These are phyloP conservation scores for Numenius phaeopus DNA, from an alignment of 2,797 vertebrate genomes.

Conservation along the genomic window DNA sequence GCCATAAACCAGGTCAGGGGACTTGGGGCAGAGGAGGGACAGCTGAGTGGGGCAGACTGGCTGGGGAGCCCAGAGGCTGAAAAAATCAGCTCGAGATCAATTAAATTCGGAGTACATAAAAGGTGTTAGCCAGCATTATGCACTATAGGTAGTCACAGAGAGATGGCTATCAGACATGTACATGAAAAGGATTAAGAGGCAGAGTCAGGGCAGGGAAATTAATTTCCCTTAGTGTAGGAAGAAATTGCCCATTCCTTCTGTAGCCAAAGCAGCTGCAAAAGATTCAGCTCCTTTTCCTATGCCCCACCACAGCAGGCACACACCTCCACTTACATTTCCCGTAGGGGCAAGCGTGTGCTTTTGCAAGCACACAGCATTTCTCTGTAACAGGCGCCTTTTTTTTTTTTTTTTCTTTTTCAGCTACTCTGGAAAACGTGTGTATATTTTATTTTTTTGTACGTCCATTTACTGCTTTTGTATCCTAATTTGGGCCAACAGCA, in stretches of 20 bases:
- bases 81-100: background rate
- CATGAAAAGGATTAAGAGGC: constrained; percentile 23
- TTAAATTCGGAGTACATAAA: background rate
- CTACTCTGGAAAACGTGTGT: background rate
- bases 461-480: constrained; percentile 28
- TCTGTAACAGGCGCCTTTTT: constrained; percentile 7
- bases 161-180: background rate
- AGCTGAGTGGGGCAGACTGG: background rate
- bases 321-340: background rate
- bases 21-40: background rate
- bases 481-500: constrained; percentile 34
- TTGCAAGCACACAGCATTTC: background rate
- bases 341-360: background rate
- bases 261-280: constrained; percentile 44
- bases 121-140: background rate
- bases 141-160: background rate
- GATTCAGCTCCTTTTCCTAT: background rate
- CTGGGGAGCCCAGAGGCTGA: background rate
- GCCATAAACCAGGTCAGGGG: background rate
- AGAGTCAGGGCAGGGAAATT: background rate
- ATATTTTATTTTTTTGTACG: constrained; percentile 8
- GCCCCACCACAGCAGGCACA: constrained; percentile 1
- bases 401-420: background rate
- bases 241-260: constrained; percentile 5
- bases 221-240: constrained; percentile 32